Evolutionary conservation across 2,797 vertebrate genomes (phyloP), one percentile per base, ranked within the genome.

Genomic region (Borostomias antarcticus): DNA sequence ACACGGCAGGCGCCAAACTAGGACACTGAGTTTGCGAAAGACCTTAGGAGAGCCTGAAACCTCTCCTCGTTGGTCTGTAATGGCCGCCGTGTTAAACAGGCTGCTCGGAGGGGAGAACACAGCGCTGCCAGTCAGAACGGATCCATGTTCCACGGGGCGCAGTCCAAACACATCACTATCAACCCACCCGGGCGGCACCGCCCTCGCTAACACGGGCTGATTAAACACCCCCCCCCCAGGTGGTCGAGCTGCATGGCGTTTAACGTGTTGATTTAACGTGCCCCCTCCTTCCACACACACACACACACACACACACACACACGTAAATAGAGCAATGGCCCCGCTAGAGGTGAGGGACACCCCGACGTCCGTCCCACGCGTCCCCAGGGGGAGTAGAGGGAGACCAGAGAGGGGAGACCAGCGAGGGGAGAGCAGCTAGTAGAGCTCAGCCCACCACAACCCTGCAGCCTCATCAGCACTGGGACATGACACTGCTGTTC

Each of bases 341-440:
- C n/a, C n/a, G n/a, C n/a, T n/a, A n/a, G n/a, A n/a, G n/a, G 28
- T 47, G 70, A 77, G 66, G 67, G 73, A 77, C 48, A 23, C 58
- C 70, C 65, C 33, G 48, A 56, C 72, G 45, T 76, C 74, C 28
- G 0, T 76, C 66, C 69, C 48, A 52, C 61, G 1, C 60, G 2
- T 48, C 58, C 58, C 66, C 23, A 8, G 30, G 71, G 43, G 71
- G 77, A 77, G 61, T 60, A 67, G 69, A 8, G 30, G 71, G 43
- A 69, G 77, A 77, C 59, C 35, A 37, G 35, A 37, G 7, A 37
- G 35, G 13, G 35, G 35, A 5, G 35, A 76, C 52, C 75, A 62
- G 51, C 74, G 47, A 73, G 59, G 57, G 72, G 61, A 62, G 61
- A 52, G 37, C 37, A 23, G 73, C 69, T 19, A 66, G 66, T 7